These are phyloP conservation scores for Notothenia rossii DNA, from an alignment of 2,113 vertebrate species.

Conservation along the genomic window DNA sequence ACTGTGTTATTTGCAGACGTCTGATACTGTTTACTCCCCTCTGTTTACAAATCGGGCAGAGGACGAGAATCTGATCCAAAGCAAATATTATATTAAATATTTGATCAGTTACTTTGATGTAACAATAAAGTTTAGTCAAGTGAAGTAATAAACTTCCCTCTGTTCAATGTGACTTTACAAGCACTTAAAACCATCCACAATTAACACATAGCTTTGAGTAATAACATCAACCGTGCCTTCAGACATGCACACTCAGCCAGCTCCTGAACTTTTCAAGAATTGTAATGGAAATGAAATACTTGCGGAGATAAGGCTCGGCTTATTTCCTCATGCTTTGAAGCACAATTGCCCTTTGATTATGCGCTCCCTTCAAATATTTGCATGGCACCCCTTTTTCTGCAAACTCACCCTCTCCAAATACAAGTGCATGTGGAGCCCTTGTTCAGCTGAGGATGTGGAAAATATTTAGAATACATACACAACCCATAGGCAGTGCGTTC, in stretches of 20 bases:
- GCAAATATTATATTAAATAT: constrained; percentile 5
- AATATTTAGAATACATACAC: constrained; percentile 78
- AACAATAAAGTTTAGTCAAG: not conserved
- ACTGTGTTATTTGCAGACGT: constrained; percentile 11
- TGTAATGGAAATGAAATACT: constrained; percentile 53
- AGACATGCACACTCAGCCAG: constrained; percentile 12
- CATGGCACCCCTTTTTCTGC: constrained; percentile 50
- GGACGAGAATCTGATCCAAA: constrained; percentile 40
- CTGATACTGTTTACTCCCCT: not conserved
- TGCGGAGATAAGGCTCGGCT: constrained; percentile 42
- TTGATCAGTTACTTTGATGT: constrained; percentile 1
- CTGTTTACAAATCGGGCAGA: constrained; percentile 1
- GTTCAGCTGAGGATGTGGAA: constrained; percentile 61
- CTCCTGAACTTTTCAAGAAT: constrained; percentile 22
- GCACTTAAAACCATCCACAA: constrained; percentile 26
- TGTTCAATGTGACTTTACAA: not conserved
- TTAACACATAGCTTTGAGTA: constrained; percentile 50
- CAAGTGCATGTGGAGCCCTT: constrained; percentile 61
- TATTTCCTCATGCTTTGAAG: constrained; percentile 67
- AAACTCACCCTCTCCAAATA: constrained; percentile 62
- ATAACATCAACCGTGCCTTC: constrained; percentile 15
- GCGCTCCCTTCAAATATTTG: constrained; percentile 73
- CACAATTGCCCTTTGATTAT: constrained; percentile 73
- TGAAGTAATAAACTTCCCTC: constrained; percentile 1
- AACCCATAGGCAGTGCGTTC: constrained; percentile 53